phyloP scores from a whole-genome alignment of 2,888 invertebrate genomes.

The Cacoxenus indagator region DNA sequence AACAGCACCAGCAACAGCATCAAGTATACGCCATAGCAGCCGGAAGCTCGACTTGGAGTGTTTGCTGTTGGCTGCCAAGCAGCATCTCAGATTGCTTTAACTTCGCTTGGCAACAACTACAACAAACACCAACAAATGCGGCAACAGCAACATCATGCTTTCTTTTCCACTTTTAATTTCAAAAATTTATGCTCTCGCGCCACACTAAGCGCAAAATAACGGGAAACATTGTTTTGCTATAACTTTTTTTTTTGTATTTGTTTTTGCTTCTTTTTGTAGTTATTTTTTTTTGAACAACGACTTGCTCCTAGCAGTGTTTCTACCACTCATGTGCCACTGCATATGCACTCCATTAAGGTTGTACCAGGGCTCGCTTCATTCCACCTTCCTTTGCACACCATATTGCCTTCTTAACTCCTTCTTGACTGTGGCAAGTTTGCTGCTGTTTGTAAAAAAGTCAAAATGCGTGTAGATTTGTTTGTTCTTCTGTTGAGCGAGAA shows the following conservation, averaged over 20 bases:
- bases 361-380: neutral
- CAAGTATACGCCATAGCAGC: slow-evolving; percentile 60
- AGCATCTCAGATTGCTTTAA: slow-evolving; percentile 5
- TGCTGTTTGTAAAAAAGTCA: slow-evolving; percentile 19
- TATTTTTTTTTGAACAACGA: slow-evolving; percentile 41
- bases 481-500: slow-evolving; percentile 21
- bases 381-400: neutral
- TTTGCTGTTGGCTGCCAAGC: slow-evolving; percentile 46
- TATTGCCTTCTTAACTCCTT: neutral
- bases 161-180: slow-evolving; percentile 62
- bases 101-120: slow-evolving; percentile 27
- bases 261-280: slow-evolving; percentile 27
- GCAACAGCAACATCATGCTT: slow-evolving; percentile 60
- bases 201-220: slow-evolving; percentile 64
- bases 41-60: slow-evolving; percentile 61
- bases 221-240: slow-evolving; percentile 39
- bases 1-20: slow-evolving; percentile 50
- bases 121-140: slow-evolving; percentile 42
- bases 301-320: slow-evolving; percentile 61
- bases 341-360: slow-evolving; percentile 60
- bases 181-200: slow-evolving; percentile 65
- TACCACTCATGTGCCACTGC: slow-evolving; percentile 49
- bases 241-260: slow-evolving; percentile 32
- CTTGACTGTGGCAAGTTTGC: neutral
- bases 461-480: slow-evolving; percentile 26